Conservation (phyloP, 2,797 vertebrate genomes). For the Pteropus rufus region DNA sequence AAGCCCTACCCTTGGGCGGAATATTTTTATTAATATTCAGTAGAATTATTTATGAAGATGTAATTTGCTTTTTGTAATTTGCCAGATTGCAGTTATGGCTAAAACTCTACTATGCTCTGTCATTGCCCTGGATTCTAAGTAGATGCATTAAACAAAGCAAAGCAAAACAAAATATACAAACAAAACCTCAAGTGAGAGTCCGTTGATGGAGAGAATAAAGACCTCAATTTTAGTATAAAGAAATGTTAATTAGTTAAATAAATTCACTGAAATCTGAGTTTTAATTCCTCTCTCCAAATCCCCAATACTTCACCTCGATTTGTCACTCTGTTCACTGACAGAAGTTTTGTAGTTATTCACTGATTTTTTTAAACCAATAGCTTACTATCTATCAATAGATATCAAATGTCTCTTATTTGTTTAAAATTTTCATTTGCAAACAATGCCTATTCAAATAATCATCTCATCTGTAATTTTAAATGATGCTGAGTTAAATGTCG, state of each 20-base stretch:
- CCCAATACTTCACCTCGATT: not conserved
- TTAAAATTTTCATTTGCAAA: not conserved
- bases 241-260: not conserved
- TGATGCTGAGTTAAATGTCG: not conserved
- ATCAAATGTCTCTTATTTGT: not conserved
- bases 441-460: not conserved
- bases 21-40: not conserved
- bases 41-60: not conserved
- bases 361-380: not conserved
- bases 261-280: not conserved
- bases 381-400: not conserved
- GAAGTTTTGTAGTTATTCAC: not conserved
- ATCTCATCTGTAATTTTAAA: slow-evolving; percentile 2
- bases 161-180: not conserved
- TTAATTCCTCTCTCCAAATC: not conserved
- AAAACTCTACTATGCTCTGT: not conserved
- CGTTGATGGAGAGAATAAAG: not conserved
- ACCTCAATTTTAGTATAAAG: not conserved
- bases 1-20: not conserved
- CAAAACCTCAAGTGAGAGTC: not conserved
- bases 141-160: not conserved
- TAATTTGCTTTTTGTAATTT: not conserved
- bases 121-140: not conserved
- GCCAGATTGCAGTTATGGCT: not conserved
- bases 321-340: not conserved